phyloP scores from a whole-genome alignment of 1,140 invertebrate species.

The Lordiphosa clarofinis region DNA sequence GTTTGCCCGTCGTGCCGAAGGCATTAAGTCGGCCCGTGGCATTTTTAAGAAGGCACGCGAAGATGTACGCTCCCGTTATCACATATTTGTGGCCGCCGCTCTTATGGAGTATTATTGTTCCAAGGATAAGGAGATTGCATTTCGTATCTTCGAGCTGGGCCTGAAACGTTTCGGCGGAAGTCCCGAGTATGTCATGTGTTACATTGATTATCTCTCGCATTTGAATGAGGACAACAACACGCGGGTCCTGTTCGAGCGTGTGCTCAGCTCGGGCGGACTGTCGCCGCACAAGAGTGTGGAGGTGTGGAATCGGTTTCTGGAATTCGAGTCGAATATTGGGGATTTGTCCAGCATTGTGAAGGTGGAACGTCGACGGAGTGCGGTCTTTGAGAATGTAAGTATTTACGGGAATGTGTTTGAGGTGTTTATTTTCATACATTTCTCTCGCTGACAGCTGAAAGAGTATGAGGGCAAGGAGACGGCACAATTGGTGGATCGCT shows the following conservation, averaged over 20 bases:
- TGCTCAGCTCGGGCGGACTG: conserved; percentile 95
- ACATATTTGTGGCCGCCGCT: conserved; percentile 97
- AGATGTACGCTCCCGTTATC: conserved; percentile 91
- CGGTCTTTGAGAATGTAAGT: conserved; percentile 92
- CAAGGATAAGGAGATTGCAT: conserved; percentile 99
- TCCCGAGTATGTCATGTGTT: conserved; percentile 96
- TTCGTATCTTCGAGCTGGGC: conserved; percentile 98
- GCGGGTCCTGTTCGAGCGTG: conserved; percentile 96
- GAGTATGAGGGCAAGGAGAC: conserved; percentile 99
- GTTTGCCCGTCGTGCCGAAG: conserved; percentile 97
- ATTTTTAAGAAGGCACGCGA: conserved; percentile 98
- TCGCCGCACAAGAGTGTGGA: conserved; percentile 96
- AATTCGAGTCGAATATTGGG: conserved; percentile 99
- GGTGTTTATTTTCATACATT: too few relatives aligned
- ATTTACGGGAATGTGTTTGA: too few relatives aligned
- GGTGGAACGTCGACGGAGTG: conserved; percentile 95
- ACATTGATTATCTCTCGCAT: conserved; percentile 98
- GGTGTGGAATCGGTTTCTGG: conserved; percentile 98
- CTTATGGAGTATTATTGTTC: conserved; percentile 99
- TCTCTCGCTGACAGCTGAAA: conserved; percentile 85
- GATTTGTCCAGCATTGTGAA: conserved; percentile 98
- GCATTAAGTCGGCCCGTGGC: conserved; percentile 96
- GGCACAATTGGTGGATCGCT: conserved; percentile 95
- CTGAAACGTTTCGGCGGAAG: conserved; percentile 97
- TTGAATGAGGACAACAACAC: conserved; percentile 99